A percentile compares a stretch with the other conserved stretches of the same genome.
Evolutionary conservation across 2,797 vertebrate species (phyloP).

Genomic region (Lithobates sylvaticus): DNA sequence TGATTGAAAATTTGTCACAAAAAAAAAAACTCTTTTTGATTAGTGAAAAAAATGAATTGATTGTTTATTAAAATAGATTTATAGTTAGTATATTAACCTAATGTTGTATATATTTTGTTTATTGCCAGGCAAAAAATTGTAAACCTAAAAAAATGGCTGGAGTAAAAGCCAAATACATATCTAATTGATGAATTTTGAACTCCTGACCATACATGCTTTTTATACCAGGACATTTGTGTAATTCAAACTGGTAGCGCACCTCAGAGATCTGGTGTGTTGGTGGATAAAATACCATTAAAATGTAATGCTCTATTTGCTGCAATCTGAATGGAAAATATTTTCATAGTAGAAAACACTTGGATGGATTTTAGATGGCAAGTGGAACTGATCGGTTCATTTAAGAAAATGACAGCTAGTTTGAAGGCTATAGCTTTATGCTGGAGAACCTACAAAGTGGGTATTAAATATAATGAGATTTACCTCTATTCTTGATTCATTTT

Average conservation of each 20-base stretch:
- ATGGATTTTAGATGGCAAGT: conserved; percentile 64
- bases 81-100: background rate
- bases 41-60: too few species aligned
- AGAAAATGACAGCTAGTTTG: conserved; percentile 55
- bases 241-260: conserved; percentile 71
- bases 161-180: background rate
- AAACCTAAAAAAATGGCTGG: background rate
- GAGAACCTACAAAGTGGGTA: conserved; percentile 48
- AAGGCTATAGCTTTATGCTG: conserved; percentile 22
- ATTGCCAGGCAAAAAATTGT: background rate
- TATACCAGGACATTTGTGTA: conserved; percentile 12
- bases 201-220: conserved; percentile 42
- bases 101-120: background rate
- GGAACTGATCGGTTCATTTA: conserved; percentile 56
- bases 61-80: background rate
- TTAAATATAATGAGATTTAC: conserved; percentile 56
- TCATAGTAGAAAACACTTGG: conserved; percentile 63
- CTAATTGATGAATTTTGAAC: conserved; percentile 14
- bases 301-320: conserved; percentile 69
- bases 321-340: conserved; percentile 68
- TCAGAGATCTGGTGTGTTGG: conserved; percentile 67
- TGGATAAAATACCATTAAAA: conserved; percentile 73
- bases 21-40: too few species aligned
- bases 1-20: too few species aligned
- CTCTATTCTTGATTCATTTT: conserved; percentile 47